Evolutionary conservation across 2,797 vertebrate genomes (phyloP), one percentile per base, ranked within the genome.

Genomic region (Lepilemur septentrionalis): DNA sequence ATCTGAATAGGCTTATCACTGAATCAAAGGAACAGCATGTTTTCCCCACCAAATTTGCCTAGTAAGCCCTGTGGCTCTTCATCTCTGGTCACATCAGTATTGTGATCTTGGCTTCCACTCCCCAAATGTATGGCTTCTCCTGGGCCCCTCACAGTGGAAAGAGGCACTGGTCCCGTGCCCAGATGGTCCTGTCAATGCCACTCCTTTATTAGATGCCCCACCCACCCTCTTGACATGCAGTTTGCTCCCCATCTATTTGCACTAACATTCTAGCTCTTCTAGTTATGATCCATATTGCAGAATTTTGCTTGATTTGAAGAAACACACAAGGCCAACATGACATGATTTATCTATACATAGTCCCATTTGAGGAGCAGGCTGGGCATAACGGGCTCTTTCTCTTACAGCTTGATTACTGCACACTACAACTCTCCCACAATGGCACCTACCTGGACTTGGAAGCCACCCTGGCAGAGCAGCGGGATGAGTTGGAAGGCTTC

Each of bases 401-500:
- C 70, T 81, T 98, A 63, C 97, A 99, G 99, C 98, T 99, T 35
- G 99, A 99, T 97, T 99, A 99, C 98, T 99, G 99, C 95, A 98
- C 99, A 15, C 98, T 99, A 83, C 99, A 99, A 96, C 98, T 99
- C 78, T 99, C 99, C 98, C 99, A 99, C 97, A 99, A 99, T 93
- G 99, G 99, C 97, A 99, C 99, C 98, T 99, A 99, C 98, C 98
- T 99, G 99, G 99, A 99, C 99, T 98, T 99, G 99, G 99, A 99
- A 98, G 99, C 99, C n/a, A 99, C 99, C 1, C 98, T 99, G 98
- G 99, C 99, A 14, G 99, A 99, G 97, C 99, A 99, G 96, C 99
- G 98, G 97, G 99, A 99, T 97, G 99, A 99, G 97, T 95, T 99
- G 97, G 99, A 99, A 98, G 99, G 99, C 93, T 99, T 99, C 98